These are phyloP conservation scores for Thecocarcelia acutangulata DNA, from an alignment of 2,888 invertebrate genomes.

Conservation along the genomic window DNA sequence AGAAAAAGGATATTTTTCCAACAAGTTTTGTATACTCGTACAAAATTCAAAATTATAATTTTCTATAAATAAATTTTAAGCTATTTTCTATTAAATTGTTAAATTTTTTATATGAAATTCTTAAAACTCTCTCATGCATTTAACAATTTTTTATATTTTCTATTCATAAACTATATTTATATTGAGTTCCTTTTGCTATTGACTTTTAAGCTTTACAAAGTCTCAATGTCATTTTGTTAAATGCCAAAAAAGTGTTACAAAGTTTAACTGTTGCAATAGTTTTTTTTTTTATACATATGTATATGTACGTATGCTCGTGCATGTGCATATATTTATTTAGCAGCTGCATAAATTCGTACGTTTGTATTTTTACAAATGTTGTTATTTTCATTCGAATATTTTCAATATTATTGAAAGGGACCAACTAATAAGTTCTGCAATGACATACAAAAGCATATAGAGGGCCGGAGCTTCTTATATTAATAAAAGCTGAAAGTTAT, in stretches of 20 bases:
- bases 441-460: too few relatives aligned
- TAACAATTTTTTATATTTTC: conserved; percentile 1
- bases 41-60: too few relatives aligned
- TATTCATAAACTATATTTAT: conserved; percentile 25
- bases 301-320: too few relatives aligned
- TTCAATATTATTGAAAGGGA: too few relatives aligned
- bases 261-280: conserved; percentile 3
- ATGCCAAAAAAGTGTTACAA: conserved; percentile 73
- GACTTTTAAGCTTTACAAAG: conserved; percentile 38
- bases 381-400: too few relatives aligned
- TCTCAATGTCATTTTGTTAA: conserved; percentile 72
- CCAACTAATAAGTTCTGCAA: neutral
- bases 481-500: too few relatives aligned
- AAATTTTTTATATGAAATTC: neutral
- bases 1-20: neutral
- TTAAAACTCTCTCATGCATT: neutral
- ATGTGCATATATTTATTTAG: neutral
- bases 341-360: too few relatives aligned
- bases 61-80: too few relatives aligned
- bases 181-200: conserved; percentile 50
- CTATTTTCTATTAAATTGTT: neutral
- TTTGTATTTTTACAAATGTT: too few relatives aligned
- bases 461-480: too few relatives aligned
- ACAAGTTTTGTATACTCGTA: too few relatives aligned
- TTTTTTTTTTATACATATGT: neutral